These are phyloP conservation scores for Miltochrista miniata DNA, from an alignment of 2,888 invertebrate genomes.

Conservation along the genomic window DNA sequence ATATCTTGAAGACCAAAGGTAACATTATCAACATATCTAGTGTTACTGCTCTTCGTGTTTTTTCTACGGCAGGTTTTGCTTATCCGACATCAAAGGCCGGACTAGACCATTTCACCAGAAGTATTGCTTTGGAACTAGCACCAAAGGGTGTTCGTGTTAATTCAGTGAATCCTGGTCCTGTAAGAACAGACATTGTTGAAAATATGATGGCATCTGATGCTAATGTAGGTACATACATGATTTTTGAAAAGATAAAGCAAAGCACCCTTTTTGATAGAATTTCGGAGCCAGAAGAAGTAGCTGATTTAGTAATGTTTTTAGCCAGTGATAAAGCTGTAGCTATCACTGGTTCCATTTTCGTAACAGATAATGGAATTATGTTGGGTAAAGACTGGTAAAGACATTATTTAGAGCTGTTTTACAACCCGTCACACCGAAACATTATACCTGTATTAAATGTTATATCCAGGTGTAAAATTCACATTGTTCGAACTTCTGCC, in stretches of 20 bases:
- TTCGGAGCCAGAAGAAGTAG: constrained; percentile 6
- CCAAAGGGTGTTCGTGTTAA: constrained; percentile 87
- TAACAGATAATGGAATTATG: constrained; percentile 6
- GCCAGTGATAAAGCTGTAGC: constrained; percentile 10
- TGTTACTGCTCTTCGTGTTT: constrained; percentile 4
- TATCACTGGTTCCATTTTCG: constrained; percentile 6
- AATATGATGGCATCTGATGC: neutral
- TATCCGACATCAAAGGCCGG: constrained; percentile 36
- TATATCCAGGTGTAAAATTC: no score
- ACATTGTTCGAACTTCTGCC: no score
- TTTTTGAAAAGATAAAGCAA: neutral
- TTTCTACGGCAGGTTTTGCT: constrained; percentile 6
- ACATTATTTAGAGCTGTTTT: no score
- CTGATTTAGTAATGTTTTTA: constrained; percentile 6
- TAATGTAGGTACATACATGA: neutral
- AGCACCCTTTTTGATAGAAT: neutral
- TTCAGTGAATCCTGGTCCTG: constrained; percentile 35
- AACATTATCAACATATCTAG: constrained; percentile 88
- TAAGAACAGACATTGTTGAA: constrained; percentile 8
- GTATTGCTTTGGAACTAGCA: constrained; percentile 85
- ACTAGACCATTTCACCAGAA: constrained; percentile 38
- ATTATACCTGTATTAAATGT: no score
- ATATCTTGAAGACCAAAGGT: constrained; percentile 54
- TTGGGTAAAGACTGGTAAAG: no score
- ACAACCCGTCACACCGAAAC: no score